Percentiles rank a stretch among this genome's conserved stretches.
These are phyloP conservation scores for Montipora cactus DNA, from an alignment of 64 coral and sea anemone species.

Conservation along the genomic window DNA sequence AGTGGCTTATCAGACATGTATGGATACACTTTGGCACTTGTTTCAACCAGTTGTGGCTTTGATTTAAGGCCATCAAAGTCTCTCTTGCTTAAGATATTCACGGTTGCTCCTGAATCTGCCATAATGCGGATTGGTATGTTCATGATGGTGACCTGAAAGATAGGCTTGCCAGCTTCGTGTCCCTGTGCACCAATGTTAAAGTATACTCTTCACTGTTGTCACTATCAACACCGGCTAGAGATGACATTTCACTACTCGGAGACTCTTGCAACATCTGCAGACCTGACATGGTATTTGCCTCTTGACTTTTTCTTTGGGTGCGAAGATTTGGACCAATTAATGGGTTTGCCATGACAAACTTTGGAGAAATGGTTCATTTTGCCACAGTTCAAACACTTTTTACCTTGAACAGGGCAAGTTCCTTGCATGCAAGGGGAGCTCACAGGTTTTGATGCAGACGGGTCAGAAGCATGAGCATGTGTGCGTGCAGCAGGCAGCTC, in stretches of 20 bases:
- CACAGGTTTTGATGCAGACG: too few relatives aligned
- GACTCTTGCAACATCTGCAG: neutral
- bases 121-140: constrained; percentile 56
- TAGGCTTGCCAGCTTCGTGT: constrained; percentile 42
- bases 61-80: neutral
- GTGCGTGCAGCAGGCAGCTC: too few relatives aligned
- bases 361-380: constrained; percentile 14
- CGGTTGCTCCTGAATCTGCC: constrained; percentile 71
- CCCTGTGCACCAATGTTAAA: neutral
- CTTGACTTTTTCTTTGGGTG: neutral
- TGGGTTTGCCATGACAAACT: neutral
- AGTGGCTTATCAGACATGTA: too few relatives aligned
- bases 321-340: neutral
- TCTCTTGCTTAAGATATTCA: constrained; percentile 54
- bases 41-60: too few relatives aligned
- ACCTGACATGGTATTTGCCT: neutral
- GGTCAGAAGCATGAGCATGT: too few relatives aligned
- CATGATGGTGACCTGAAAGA: constrained; percentile 35
- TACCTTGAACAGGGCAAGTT: too few relatives aligned
- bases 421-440: neutral
- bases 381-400: neutral
- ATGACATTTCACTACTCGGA: neutral
- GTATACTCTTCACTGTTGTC: constrained; percentile 38
- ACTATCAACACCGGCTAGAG: neutral
- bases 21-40: too few relatives aligned